Conservation (phyloP, 2,888 invertebrate species). For the Tachina fera region DNA sequence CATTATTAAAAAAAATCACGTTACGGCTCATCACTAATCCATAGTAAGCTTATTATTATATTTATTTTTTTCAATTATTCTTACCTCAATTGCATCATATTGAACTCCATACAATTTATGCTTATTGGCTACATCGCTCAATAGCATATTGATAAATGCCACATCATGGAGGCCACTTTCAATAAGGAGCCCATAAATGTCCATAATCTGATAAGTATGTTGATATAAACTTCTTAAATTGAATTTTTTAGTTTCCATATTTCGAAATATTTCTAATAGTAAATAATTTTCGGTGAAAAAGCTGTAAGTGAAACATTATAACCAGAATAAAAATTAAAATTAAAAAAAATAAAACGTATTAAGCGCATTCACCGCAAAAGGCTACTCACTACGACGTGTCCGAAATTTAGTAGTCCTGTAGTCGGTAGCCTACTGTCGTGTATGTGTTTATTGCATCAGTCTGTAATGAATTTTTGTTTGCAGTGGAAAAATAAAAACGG, state of each 20-base stretch:
- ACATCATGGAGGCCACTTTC: slow-evolving; percentile 74
- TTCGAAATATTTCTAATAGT: slow-evolving; percentile 74
- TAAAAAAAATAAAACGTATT: too few relatives aligned
- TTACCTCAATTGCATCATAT: slow-evolving; percentile 71
- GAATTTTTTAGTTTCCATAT: slow-evolving; percentile 61
- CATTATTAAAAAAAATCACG: too few relatives aligned
- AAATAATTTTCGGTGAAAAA: slow-evolving; percentile 74
- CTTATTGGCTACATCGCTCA: slow-evolving; percentile 61
- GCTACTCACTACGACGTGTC: too few relatives aligned
- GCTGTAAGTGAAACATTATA: slow-evolving; percentile 65
- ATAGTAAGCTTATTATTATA: too few relatives aligned
- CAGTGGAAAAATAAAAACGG: too few relatives aligned
- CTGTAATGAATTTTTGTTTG: too few relatives aligned
- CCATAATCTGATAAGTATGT: slow-evolving; percentile 74
- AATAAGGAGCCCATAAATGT: slow-evolving; percentile 74
- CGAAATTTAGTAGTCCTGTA: too few relatives aligned
- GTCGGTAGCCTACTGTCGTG: too few relatives aligned
- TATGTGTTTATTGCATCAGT: too few relatives aligned
- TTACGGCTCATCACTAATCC: too few relatives aligned
- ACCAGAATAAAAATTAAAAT: neutral
- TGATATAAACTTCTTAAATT: slow-evolving; percentile 73
- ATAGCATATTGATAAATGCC: slow-evolving; percentile 71
- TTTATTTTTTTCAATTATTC: neutral
- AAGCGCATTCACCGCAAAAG: too few relatives aligned
- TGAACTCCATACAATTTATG: slow-evolving; percentile 68